A percentile compares a stretch with the other conserved stretches of the same genome.
Evolutionary conservation across 2,888 invertebrate genomes (phyloP).

Genomic region (Teleogryllus oceanicus): DNA sequence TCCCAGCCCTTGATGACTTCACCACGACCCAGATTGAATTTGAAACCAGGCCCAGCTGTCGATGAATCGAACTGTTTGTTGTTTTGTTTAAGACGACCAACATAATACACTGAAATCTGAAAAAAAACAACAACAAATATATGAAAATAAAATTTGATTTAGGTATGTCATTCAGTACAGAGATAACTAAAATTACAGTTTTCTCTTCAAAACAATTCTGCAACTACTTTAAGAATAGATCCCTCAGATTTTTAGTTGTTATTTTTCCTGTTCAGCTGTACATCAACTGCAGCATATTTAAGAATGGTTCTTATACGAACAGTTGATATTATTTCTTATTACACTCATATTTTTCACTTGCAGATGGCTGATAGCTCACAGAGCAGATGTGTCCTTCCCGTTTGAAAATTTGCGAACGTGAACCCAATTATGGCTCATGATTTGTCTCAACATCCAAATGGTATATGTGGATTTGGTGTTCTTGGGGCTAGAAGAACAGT

Average conservation of each 20-base stretch:
- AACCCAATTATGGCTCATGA: no score
- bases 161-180: background rate
- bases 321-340: no score
- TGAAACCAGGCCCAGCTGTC: conserved; percentile 74
- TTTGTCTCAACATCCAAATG: no score
- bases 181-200: background rate
- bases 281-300: background rate
- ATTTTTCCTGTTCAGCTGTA: background rate
- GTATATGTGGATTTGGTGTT: no score
- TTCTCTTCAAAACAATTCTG: background rate
- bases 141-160: background rate
- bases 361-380: no score
- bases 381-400: no score
- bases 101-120: conserved; percentile 70
- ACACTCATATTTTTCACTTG: no score
- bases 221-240: background rate
- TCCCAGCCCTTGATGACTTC: conserved; percentile 94
- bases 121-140: conserved; percentile 26
- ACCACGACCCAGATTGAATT: conserved; percentile 76
- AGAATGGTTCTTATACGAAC: no score
- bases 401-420: no score
- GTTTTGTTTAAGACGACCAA: conserved; percentile 74
- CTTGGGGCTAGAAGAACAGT: no score
- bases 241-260: no score
- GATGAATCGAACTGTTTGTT: conserved; percentile 84